phyloP scores from a whole-genome alignment of 2,797 vertebrate species.

The Notoglanidium macrostoma region DNA sequence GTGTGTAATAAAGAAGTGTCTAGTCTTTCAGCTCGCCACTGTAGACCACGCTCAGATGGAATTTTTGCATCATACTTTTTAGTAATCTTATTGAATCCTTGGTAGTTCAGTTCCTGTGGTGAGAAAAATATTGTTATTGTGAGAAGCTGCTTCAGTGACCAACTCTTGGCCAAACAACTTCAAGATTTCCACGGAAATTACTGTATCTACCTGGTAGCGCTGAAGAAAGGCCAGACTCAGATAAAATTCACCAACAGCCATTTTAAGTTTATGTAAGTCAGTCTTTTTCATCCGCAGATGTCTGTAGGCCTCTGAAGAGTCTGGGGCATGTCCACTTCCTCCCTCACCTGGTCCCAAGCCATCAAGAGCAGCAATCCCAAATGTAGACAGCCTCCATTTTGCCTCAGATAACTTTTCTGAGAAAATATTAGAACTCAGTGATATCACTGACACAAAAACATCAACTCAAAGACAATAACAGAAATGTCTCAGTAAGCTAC shows the following conservation, averaged over 20 bases:
- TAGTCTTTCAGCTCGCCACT: constrained; percentile 60
- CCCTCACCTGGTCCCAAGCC: constrained; percentile 4
- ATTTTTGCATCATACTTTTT: constrained; percentile 60
- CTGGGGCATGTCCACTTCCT: constrained; percentile 14
- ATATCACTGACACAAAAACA: background rate
- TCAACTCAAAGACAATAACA: background rate
- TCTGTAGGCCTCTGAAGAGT: constrained; percentile 33
- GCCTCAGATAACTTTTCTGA: constrained; percentile 62
- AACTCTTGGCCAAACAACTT: background rate
- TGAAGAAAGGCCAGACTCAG: constrained; percentile 61
- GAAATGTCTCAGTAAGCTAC: constrained; percentile 44
- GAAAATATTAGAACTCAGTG: background rate
- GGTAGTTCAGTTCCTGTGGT: constrained; percentile 60
- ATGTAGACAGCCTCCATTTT: constrained; percentile 44
- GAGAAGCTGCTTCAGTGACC: background rate
- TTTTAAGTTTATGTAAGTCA: constrained; percentile 51
- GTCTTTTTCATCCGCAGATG: constrained; percentile 9
- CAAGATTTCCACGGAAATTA: background rate
- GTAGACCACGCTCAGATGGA: constrained; percentile 44
- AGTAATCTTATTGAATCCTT: constrained; percentile 60
- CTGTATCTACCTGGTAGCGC: constrained; percentile 58
- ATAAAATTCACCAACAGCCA: constrained; percentile 62
- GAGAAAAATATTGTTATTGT: background rate
- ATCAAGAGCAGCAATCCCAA: constrained; percentile 49
- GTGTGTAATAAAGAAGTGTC: constrained; percentile 56